A percentile compares a stretch with the other conserved stretches of the same genome.
Conservation (phyloP, 2,797 vertebrate species). For the Amblyopsis hoosieri region DNA sequence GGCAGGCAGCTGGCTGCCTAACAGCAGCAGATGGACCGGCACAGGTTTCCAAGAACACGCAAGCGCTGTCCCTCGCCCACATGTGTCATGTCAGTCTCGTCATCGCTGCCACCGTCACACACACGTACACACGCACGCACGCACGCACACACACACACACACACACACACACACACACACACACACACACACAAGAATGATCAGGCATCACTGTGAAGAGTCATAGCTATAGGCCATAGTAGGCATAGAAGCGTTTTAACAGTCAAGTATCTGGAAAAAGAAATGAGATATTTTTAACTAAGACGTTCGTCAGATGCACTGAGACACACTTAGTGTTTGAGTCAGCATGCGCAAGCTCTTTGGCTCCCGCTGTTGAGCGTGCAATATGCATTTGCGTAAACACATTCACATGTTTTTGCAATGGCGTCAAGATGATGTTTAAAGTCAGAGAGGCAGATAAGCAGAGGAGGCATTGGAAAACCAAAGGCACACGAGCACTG, state of each 20-base stretch:
- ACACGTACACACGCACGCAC: conserved; percentile 7
- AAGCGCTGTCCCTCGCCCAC: conserved; percentile 56
- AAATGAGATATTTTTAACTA: no score
- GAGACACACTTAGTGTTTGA: no score
- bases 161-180: conserved; percentile 11
- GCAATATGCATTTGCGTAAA: background rate
- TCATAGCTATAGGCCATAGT: conserved; percentile 1
- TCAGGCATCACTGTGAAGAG: background rate
- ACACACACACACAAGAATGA: conserved; percentile 7
- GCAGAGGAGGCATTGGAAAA: conserved; percentile 54
- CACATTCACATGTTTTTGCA: background rate
- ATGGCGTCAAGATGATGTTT: conserved; percentile 27
- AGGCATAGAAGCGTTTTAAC: background rate
- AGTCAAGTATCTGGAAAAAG: background rate
- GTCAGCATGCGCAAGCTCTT: no score
- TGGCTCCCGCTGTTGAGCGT: no score
- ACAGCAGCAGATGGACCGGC: conserved; percentile 72
- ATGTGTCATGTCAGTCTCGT: conserved; percentile 60
- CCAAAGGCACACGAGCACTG: conserved; percentile 45
- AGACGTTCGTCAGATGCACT: no score
- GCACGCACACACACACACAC: conserved; percentile 21
- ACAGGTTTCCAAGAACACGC: conserved; percentile 68
- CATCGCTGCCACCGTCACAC: conserved; percentile 37
- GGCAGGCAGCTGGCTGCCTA: conserved; percentile 64
- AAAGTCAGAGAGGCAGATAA: conserved; percentile 42